Evolutionary conservation across 2,113 vertebrate genomes (phyloP).

Genomic region (Nansenia antarctica): DNA sequence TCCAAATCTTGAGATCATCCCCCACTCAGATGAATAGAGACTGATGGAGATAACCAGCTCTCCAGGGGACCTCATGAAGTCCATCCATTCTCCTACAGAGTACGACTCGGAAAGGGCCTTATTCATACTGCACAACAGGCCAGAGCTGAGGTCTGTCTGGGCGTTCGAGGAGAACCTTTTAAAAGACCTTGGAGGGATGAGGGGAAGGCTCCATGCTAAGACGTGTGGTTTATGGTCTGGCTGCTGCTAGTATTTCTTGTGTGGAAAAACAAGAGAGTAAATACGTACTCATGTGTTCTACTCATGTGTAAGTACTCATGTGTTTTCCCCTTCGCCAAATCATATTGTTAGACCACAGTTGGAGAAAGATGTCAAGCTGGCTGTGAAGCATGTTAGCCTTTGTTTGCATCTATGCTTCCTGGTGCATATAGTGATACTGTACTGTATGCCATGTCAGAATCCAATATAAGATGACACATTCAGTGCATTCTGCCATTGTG

Average conservation of each 20-base stretch:
- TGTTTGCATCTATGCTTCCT: neutral
- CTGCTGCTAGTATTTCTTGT: neutral
- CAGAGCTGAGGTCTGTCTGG: neutral
- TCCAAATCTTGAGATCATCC: slow-evolving; percentile 16
- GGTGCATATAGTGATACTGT: neutral
- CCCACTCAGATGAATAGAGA: slow-evolving; percentile 34
- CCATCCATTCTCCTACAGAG: neutral
- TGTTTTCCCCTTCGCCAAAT: neutral
- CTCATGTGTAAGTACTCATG: neutral
- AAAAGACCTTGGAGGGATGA: neutral
- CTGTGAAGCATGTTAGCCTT: neutral
- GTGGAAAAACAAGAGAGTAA: neutral
- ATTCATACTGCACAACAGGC: neutral
- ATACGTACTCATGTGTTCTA: neutral
- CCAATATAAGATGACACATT: neutral
- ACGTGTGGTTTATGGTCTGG: neutral
- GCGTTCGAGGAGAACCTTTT: neutral
- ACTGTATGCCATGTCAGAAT: neutral
- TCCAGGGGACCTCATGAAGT: slow-evolving; percentile 24
- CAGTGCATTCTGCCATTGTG: neutral
- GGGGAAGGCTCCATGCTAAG: neutral
- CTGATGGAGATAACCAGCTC: slow-evolving; percentile 41
- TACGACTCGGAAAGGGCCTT: slow-evolving; percentile 1
- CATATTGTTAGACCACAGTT: neutral
- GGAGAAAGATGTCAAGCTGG: neutral